Evolutionary conservation across 53 echinoderm and acorn worm genomes (phyloP), one percentile per base, ranked within the genome.

Genomic region (Echinarachnius parma): DNA sequence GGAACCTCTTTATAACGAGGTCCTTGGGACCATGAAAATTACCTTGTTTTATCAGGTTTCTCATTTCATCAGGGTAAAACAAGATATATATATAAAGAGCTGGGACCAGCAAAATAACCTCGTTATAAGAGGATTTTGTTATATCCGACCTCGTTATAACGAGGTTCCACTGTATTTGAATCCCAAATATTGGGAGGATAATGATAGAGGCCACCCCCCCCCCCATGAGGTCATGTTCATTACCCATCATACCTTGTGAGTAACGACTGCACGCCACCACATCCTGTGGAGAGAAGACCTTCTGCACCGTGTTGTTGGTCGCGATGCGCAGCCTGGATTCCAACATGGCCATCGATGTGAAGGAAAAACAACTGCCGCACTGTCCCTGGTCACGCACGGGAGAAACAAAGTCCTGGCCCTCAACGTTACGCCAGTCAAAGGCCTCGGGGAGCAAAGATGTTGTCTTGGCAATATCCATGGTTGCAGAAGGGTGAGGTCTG

Each of bases 331-430:
- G 78, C 19, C 96, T 78, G 0, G 96, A 82, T 65, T 91, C 96
- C 32, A 81, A 58, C 96, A 96, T 96, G 9, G 67, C 91, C 49
- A 84, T 27, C 0, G 91, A 84, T 8, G 85, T 81, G 67, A 96
- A 96, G 27, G 87, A 76, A 23, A 84, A 96, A 39, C 96, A 96
- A 62, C 96, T 96, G 22, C 96, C 96, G 37, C 96, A 96, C 24
- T 34, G 32, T 7, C n/a, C 91, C 52, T 96, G 96, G 62, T 96
- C 69, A 26, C 96, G 52, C 13, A 96, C 96, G 2, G 91, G 85
- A 16, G 90, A 75, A 18, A 96, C 87, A 77, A 91, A 96, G 35
- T 82, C 75, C 35, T 91, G 84, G 5, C 87, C 91, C 55, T 81
- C 54, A 10, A 96, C 75, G 46, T 85, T 58, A 3, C 96, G 78